phyloP scores from a whole-genome alignment of 2,888 invertebrate species.

The Antitype chi region DNA sequence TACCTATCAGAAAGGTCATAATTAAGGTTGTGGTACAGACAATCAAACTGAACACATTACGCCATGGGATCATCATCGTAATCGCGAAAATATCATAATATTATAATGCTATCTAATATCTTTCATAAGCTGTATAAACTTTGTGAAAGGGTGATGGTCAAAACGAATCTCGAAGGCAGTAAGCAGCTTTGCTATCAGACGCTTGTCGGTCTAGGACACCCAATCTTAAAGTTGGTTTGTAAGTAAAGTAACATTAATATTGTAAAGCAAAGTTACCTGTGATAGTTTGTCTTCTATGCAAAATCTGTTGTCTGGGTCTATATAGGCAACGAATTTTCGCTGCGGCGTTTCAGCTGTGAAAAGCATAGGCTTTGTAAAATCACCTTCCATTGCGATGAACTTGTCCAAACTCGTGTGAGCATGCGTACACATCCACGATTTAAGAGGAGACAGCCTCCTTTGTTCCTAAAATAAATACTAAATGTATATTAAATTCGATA shows the following conservation, averaged over 20 bases:
- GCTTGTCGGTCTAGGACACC: neutral
- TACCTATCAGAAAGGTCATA: too few species aligned
- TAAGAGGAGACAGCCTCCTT: conserved; percentile 95
- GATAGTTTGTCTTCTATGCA: conserved; percentile 97
- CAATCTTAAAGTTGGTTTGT: neutral
- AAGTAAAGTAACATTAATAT: neutral
- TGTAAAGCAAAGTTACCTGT: conserved; percentile 91
- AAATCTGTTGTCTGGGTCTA: conserved; percentile 98
- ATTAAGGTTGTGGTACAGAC: too few species aligned
- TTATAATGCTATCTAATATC: too few species aligned
- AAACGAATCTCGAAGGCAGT: neutral
- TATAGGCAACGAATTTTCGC: conserved; percentile 97
- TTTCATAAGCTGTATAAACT: neutral
- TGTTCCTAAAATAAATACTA: conserved; percentile 89
- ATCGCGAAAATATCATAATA: too few species aligned
- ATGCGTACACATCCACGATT: conserved; percentile 98
- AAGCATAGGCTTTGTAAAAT: conserved; percentile 93
- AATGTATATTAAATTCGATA: neutral
- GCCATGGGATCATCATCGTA: too few species aligned
- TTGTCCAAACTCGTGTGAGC: conserved; percentile 95
- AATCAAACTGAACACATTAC: too few species aligned
- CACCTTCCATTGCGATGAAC: conserved; percentile 93
- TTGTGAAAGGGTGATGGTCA: neutral
- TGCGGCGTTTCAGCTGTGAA: conserved; percentile 97
- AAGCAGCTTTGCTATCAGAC: neutral